Percentiles rank a stretch among this genome's conserved stretches.
These are phyloP conservation scores for Trigoniulus corallinus DNA, from an alignment of 1,140 invertebrate genomes.

Conservation along the genomic window DNA sequence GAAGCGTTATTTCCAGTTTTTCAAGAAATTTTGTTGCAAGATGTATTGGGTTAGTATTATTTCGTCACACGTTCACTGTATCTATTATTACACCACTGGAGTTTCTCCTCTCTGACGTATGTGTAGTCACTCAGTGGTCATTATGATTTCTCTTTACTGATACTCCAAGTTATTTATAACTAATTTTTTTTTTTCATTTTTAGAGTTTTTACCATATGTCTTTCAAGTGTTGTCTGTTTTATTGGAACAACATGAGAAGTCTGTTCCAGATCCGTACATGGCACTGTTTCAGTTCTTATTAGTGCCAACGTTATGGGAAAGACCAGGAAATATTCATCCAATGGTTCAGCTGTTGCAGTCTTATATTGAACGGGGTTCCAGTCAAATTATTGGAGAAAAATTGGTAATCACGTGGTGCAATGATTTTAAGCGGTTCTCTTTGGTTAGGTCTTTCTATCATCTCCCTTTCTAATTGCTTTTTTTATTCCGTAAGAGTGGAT, in stretches of 20 bases:
- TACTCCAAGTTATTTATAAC: too few relatives aligned
- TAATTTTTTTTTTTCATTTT: slow-evolving; percentile 17
- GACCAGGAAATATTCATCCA: slow-evolving; percentile 77
- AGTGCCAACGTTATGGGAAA: slow-evolving; percentile 76
- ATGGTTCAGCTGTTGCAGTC: slow-evolving; percentile 73
- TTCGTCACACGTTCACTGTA: not conserved
- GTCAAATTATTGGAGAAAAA: slow-evolving; percentile 48
- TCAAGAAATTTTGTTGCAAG: slow-evolving; percentile 78
- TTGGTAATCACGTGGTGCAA: too few relatives aligned
- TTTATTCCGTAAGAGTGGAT: too few relatives aligned
- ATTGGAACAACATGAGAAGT: slow-evolving; percentile 52
- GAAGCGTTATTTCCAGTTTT: slow-evolving; percentile 80
- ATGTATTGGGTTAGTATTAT: slow-evolving; percentile 74
- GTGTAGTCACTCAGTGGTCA: too few relatives aligned
- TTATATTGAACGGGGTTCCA: slow-evolving; percentile 54
- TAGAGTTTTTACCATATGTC: slow-evolving; percentile 93
- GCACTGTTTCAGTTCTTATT: slow-evolving; percentile 74
- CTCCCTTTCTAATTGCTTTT: too few relatives aligned
- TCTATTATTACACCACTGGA: not conserved
- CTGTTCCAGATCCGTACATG: slow-evolving; percentile 66
- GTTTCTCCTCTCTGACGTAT: too few relatives aligned
- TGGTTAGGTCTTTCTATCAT: too few relatives aligned
- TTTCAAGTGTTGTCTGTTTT: slow-evolving; percentile 90
- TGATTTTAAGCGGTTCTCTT: too few relatives aligned
- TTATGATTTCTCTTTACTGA: too few relatives aligned